phyloP scores from a whole-genome alignment of 2,113 vertebrate genomes.

The Thunnus thynnus region DNA sequence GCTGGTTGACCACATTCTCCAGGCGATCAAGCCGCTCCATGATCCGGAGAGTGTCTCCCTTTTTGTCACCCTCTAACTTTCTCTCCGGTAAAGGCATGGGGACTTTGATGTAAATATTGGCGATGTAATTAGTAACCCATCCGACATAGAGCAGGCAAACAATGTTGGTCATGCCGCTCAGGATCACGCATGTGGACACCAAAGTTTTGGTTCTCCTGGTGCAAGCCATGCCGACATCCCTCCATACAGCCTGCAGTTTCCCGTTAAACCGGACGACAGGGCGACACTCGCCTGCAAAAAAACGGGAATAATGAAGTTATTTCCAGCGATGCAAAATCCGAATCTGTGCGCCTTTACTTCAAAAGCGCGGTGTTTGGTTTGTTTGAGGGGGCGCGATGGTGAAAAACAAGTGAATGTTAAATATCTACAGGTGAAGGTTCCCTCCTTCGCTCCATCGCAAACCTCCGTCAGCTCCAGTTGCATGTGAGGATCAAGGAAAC shows the following conservation, averaged over 20 bases:
- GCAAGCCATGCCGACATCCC: conserved; percentile 96
- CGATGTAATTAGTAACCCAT: conserved; percentile 99
- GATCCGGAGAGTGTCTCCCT: conserved; percentile 95
- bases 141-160: conserved; percentile 97
- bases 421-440: conserved; percentile 76
- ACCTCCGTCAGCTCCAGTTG: conserved; percentile 58
- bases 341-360: conserved; percentile 13
- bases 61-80: conserved; percentile 94
- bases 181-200: conserved; percentile 98
- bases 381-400: not conserved
- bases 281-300: conserved; percentile 58
- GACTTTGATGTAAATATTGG: conserved; percentile 95
- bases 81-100: conserved; percentile 92
- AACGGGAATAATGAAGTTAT: conserved; percentile 58
- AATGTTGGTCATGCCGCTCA: conserved; percentile 99
- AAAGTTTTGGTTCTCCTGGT: conserved; percentile 99
- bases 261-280: conserved; percentile 74
- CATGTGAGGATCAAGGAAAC: conserved; percentile 56
- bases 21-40: conserved; percentile 96
- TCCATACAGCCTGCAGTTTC: conserved; percentile 89
- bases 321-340: conserved; percentile 56
- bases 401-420: conserved; percentile 25
- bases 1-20: conserved; percentile 98
- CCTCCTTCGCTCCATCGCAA: conserved; percentile 38
- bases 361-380: not conserved